These are phyloP conservation scores for Calypte anna DNA, from an alignment of 2,113 vertebrate genomes.

Conservation along the genomic window DNA sequence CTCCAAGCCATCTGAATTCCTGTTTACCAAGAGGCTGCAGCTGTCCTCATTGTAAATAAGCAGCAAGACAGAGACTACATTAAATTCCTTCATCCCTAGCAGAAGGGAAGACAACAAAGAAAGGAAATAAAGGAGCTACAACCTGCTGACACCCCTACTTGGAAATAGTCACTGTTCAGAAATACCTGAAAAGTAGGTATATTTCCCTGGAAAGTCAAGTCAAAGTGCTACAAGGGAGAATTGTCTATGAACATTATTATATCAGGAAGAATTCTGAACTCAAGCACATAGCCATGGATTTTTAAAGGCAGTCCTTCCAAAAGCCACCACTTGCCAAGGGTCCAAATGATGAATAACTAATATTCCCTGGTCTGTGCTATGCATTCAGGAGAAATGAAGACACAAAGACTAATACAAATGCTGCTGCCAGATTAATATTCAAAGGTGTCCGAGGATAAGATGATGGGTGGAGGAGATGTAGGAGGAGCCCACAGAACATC, in stretches of 20 bases:
- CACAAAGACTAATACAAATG: not conserved
- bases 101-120: not conserved
- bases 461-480: not conserved
- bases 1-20: not conserved
- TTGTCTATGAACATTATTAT: not conserved
- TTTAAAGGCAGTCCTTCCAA: not conserved
- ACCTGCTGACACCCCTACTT: not conserved
- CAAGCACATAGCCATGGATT: not conserved
- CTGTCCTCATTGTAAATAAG: not conserved
- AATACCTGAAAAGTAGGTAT: not conserved
- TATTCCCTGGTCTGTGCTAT: not conserved
- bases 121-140: not conserved
- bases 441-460: not conserved
- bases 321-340: not conserved
- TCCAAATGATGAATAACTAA: not conserved
- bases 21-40: constrained; percentile 24
- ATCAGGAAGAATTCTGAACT: not conserved
- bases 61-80: not conserved
- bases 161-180: not conserved
- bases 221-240: not conserved
- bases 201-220: not conserved
- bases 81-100: not conserved
- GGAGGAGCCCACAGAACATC: not conserved
- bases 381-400: not conserved
- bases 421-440: rapidly evolving